phyloP scores from a whole-genome alignment of 2,888 invertebrate species.

The Leuctra nigra region DNA sequence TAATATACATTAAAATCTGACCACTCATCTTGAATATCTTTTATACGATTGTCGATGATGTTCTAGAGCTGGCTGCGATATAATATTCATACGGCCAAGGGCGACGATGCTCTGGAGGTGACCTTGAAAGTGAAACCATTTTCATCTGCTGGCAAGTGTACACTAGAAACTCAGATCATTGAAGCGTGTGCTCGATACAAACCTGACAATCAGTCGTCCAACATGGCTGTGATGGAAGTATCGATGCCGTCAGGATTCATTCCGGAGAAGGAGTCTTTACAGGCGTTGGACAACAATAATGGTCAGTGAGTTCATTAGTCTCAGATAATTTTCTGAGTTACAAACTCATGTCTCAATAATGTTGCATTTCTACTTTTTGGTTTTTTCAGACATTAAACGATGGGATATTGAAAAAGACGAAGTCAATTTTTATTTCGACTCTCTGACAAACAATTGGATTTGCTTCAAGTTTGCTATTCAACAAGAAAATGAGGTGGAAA shows the following conservation, averaged over 20 bases:
- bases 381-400: conserved; percentile 44
- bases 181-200: conserved; percentile 28
- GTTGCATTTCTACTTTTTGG: background rate
- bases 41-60: background rate
- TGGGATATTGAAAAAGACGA: conserved; percentile 46
- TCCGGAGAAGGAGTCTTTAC: conserved; percentile 51
- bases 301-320: conserved; percentile 34
- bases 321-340: too few relatives aligned
- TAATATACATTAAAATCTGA: background rate
- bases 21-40: background rate
- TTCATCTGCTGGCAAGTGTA: conserved; percentile 39
- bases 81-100: conserved; percentile 43
- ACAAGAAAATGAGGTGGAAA: conserved; percentile 43
- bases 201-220: conserved; percentile 45
- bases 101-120: conserved; percentile 47
- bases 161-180: conserved; percentile 30
- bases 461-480: conserved; percentile 46
- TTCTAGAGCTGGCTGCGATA: conserved; percentile 45
- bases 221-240: conserved; percentile 57
- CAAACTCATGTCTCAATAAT: background rate
- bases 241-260: conserved; percentile 56
- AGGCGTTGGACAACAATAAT: conserved; percentile 43
- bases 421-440: conserved; percentile 48
- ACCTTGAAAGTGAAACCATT: conserved; percentile 42
- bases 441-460: conserved; percentile 41